A percentile compares a stretch with the other conserved stretches of the same genome.
phyloP scores from a whole-genome alignment of 2,797 vertebrate species.

The Hypotaenidia philippensis region DNA sequence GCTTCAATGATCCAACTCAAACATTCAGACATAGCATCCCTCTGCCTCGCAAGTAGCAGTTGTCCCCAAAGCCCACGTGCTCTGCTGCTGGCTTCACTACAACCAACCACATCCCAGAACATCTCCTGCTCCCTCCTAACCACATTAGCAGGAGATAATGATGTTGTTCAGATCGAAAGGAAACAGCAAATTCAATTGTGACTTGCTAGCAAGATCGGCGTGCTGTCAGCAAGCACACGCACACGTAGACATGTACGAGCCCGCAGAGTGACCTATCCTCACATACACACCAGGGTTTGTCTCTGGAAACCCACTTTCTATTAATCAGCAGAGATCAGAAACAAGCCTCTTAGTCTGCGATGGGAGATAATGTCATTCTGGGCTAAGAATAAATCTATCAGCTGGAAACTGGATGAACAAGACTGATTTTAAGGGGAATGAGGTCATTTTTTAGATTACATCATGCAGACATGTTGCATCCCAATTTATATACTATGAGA shows the following conservation, averaged over 20 bases:
- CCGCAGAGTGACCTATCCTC: neutral
- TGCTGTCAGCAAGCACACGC: slow-evolving; percentile 34
- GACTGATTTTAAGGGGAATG: slow-evolving; percentile 32
- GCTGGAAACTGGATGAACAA: slow-evolving; percentile 11
- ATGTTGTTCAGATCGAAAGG: neutral
- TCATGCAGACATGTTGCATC: neutral
- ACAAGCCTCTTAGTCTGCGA: neutral
- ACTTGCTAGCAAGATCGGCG: neutral
- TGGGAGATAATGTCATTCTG: neutral
- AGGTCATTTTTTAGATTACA: slow-evolving; percentile 12
- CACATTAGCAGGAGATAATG: slow-evolving; percentile 28
- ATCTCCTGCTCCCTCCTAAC: slow-evolving; percentile 52
- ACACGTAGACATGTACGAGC: neutral
- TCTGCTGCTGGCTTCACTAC: neutral
- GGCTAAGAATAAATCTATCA: slow-evolving; percentile 22
- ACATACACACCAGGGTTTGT: neutral
- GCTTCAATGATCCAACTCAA: neutral
- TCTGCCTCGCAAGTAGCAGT: neutral
- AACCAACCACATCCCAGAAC: slow-evolving; percentile 6
- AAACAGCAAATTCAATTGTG: slow-evolving; percentile 50
- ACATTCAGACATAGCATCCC: neutral
- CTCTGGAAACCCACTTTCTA: neutral
- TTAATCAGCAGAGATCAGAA: slow-evolving; percentile 32
- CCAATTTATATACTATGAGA: neutral
- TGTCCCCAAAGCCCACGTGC: neutral